A percentile compares a stretch with the other conserved stretches of the same genome.
Conservation (phyloP, 2,113 vertebrate genomes). For the Indicator indicator region DNA sequence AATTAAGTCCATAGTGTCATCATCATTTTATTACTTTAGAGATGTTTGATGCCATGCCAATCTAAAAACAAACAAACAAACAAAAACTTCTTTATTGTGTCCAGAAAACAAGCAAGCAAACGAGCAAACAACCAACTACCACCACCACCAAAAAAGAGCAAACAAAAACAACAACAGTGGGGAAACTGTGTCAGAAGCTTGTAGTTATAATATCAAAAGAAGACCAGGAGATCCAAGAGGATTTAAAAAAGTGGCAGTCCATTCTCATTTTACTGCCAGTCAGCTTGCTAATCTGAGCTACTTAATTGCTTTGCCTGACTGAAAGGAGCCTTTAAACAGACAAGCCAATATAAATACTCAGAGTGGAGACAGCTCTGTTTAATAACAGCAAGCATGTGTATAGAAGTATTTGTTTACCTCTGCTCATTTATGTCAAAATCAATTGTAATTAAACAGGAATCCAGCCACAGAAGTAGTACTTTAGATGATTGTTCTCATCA, state of each 20-base stretch:
- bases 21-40: not conserved
- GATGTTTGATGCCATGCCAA: not conserved
- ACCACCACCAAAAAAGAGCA: not conserved
- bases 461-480: slow-evolving; percentile 37
- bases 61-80: not conserved
- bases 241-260: slow-evolving; percentile 18
- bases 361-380: slow-evolving; percentile 57
- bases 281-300: slow-evolving; percentile 64
- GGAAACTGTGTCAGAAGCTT: not conserved
- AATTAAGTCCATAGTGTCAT: not conserved
- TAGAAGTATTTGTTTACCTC: slow-evolving; percentile 70
- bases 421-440: slow-evolving; percentile 73
- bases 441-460: slow-evolving; percentile 74
- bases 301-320: slow-evolving; percentile 61
- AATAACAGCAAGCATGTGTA: slow-evolving; percentile 61
- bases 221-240: not conserved
- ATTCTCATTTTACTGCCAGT: slow-evolving; percentile 58
- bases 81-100: not conserved
- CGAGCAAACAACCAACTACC: not conserved
- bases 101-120: not conserved
- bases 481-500: slow-evolving; percentile 63
- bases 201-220: not conserved
- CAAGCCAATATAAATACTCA: slow-evolving; percentile 59
- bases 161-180: not conserved
- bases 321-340: slow-evolving; percentile 56